Percentiles rank a stretch among this genome's conserved stretches.
Evolutionary conservation across 1,140 invertebrate species (phyloP).

Genomic region (Drosophila elegans): DNA sequence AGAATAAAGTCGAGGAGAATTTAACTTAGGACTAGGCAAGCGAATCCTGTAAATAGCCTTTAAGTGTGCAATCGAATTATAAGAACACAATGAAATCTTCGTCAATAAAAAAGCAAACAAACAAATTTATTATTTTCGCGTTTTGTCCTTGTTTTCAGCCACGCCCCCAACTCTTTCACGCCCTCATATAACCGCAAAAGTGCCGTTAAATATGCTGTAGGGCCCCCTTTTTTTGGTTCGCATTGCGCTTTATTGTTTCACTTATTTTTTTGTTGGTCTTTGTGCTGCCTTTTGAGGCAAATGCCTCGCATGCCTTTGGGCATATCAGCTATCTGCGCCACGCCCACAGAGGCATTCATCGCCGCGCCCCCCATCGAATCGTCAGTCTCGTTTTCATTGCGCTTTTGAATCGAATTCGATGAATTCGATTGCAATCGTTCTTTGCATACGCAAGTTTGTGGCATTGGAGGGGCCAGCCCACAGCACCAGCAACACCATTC

Average conservation of each 20-base stretch:
- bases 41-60: slow-evolving; percentile 70
- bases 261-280: slow-evolving; percentile 13
- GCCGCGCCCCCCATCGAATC: not conserved
- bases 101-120: slow-evolving; percentile 65
- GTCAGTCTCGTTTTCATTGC: slow-evolving; percentile 52
- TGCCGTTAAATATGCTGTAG: slow-evolving; percentile 61
- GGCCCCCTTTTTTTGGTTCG: slow-evolving; percentile 16
- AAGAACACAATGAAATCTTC: slow-evolving; percentile 54
- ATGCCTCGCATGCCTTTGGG: slow-evolving; percentile 26
- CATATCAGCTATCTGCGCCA: slow-evolving; percentile 23
- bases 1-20: slow-evolving; percentile 2
- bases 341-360: slow-evolving; percentile 26
- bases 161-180: slow-evolving; percentile 12
- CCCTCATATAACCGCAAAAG: slow-evolving; percentile 56
- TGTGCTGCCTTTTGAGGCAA: slow-evolving; percentile 13
- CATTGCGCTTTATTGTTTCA: slow-evolving; percentile 35
- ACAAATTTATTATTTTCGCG: slow-evolving; percentile 9
- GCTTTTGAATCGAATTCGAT: slow-evolving; percentile 81
- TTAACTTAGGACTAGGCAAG: slow-evolving; percentile 38
- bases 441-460: slow-evolving; percentile 79
- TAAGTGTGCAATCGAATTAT: slow-evolving; percentile 69
- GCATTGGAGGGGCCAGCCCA: slow-evolving; percentile 44
- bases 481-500: slow-evolving; percentile 1
- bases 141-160: slow-evolving; percentile 10
- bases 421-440: slow-evolving; percentile 76